These are phyloP conservation scores for Pteruthius melanotis DNA, from an alignment of 2,113 vertebrate species.

Conservation along the genomic window DNA sequence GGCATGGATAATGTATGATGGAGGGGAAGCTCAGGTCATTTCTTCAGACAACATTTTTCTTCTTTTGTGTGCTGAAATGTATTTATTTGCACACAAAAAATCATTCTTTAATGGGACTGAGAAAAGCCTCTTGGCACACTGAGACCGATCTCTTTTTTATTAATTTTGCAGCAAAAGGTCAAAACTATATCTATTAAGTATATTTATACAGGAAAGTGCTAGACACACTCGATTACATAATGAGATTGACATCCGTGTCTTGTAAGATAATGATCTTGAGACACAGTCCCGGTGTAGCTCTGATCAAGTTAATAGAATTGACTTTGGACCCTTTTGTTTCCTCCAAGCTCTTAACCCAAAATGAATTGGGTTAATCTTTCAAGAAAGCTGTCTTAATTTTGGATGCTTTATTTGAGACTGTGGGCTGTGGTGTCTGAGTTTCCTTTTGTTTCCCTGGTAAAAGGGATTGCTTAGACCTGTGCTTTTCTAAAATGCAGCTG, in stretches of 20 bases:
- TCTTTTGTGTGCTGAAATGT: conserved; percentile 16
- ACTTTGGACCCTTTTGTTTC: conserved; percentile 23
- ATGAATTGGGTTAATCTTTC: conserved; percentile 8
- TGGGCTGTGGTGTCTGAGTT: neutral
- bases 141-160: conserved; percentile 4
- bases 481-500: neutral
- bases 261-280: conserved; percentile 43
- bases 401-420: neutral
- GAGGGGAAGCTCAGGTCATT: neutral
- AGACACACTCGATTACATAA: conserved; percentile 9
- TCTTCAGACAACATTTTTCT: conserved; percentile 21
- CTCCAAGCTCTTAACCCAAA: neutral
- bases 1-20: neutral
- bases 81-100: conserved; percentile 38
- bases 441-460: neutral
- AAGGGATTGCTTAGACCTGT: neutral
- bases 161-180: conserved; percentile 55
- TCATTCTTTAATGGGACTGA: neutral
- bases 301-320: conserved; percentile 16
- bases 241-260: conserved; percentile 48
- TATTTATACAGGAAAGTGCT: conserved; percentile 43
- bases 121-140: neutral
- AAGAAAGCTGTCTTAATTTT: neutral
- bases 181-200: conserved; percentile 58
- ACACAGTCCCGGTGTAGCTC: neutral